Conservation (phyloP, 2,888 invertebrate genomes). For the Cerceris ruficornis region DNA sequence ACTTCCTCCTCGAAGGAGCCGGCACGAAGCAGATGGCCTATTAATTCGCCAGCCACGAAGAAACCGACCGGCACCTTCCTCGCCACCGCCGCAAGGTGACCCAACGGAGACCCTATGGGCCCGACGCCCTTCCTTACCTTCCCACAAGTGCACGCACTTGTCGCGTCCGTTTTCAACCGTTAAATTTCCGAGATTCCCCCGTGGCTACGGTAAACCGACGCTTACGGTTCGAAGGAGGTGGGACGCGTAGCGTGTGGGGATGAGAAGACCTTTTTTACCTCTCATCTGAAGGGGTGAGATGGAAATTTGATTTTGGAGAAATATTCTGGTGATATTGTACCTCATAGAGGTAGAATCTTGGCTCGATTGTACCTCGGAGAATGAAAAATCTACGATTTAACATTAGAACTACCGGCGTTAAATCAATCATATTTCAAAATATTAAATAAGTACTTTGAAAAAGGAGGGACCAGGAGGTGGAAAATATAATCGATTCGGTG, state of each 20-base stretch:
- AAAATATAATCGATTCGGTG: no score
- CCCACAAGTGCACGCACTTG: constrained; percentile 67
- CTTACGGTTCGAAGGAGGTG: neutral
- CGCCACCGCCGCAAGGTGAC: constrained; percentile 35
- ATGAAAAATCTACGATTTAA: no score
- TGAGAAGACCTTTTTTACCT: neutral
- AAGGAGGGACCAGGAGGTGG: no score
- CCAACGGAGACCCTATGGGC: constrained; percentile 9
- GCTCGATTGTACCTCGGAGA: no score
- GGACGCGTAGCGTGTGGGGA: neutral
- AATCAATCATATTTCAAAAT: no score
- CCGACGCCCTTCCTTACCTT: constrained; percentile 52
- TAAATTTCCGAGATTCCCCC: constrained; percentile 63
- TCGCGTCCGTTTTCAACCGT: constrained; percentile 66
- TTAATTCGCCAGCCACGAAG: constrained; percentile 76
- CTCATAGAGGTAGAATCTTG: no score
- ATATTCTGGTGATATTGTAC: no score
- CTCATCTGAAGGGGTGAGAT: no score
- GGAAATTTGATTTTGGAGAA: no score
- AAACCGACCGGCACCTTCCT: constrained; percentile 44
- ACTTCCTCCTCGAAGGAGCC: constrained; percentile 79
- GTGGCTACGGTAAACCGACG: constrained; percentile 29
- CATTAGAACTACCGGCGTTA: no score
- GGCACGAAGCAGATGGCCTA: constrained; percentile 78
- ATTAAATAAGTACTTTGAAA: no score